Conservation (phyloP, 2,113 vertebrate genomes). For the Uria aalge region DNA sequence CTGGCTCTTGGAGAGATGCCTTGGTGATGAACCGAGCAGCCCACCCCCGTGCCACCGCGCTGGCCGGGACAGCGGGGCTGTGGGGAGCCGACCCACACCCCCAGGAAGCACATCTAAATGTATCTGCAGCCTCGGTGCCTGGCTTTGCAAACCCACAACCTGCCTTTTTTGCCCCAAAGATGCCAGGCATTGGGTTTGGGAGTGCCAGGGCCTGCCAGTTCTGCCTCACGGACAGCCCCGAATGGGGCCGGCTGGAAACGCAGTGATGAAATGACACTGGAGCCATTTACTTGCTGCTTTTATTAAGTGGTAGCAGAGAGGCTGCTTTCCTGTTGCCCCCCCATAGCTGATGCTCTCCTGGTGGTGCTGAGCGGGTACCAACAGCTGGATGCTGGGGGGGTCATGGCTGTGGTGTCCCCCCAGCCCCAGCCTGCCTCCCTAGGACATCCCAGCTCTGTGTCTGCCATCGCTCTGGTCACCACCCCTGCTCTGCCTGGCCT, state of each 20-base stretch:
- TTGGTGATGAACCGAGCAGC: fast-evolving
- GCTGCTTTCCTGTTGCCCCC: background rate
- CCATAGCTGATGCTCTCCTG: fast-evolving
- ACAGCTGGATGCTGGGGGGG: background rate
- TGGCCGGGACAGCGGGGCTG: fast-evolving
- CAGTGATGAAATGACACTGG: fast-evolving
- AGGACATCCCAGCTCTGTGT: background rate
- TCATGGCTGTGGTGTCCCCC: fast-evolving
- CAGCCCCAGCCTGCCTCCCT: background rate
- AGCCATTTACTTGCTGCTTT: background rate
- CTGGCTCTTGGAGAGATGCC: background rate
- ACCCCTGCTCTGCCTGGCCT: background rate
- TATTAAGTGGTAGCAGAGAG: too few species aligned
- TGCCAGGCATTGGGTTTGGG: fast-evolving
- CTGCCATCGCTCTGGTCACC: background rate
- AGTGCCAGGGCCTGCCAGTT: fast-evolving
- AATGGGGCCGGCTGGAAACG: fast-evolving
- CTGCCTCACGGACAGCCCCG: fast-evolving
- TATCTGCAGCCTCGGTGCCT: fast-evolving
- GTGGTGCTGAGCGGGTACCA: background rate
- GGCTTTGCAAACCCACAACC: background rate
- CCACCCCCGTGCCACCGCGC: background rate
- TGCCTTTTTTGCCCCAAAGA: background rate
- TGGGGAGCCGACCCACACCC: fast-evolving
- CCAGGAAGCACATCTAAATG: background rate